Conservation (phyloP, 1,140 invertebrate genomes). For the Lerema accius region DNA sequence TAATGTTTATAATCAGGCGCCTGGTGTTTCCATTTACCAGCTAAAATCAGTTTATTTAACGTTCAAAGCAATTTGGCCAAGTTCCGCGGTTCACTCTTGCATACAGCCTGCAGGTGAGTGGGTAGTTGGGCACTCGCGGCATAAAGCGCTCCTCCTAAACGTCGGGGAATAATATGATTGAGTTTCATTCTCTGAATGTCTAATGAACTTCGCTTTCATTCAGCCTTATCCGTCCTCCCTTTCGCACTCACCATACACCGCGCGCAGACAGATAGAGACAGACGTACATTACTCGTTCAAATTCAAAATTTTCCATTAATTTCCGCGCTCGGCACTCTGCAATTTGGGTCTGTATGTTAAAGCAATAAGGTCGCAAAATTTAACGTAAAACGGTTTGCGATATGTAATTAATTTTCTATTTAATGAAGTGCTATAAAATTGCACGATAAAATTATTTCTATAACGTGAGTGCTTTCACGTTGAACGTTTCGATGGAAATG, state of each 20-base stretch:
- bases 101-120: constrained; percentile 3
- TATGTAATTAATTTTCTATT: constrained; percentile 47
- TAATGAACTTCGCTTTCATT: constrained; percentile 61
- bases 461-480: constrained; percentile 17
- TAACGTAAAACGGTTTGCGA: constrained; percentile 12
- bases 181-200: constrained; percentile 67
- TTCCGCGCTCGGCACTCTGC: not conserved
- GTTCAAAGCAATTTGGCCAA: constrained; percentile 3
- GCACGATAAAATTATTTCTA: constrained; percentile 23
- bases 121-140: constrained; percentile 25
- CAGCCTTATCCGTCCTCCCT: constrained; percentile 36
- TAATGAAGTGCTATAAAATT: constrained; percentile 38
- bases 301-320: constrained; percentile 31
- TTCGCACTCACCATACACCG: constrained; percentile 21
- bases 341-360: constrained; percentile 14
- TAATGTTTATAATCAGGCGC: too few species aligned
- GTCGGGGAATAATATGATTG: constrained; percentile 60
- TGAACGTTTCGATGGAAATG: constrained; percentile 13
- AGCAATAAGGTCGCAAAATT: constrained; percentile 24
- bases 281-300: constrained; percentile 19
- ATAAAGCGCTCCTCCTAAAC: constrained; percentile 52
- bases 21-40: not conserved
- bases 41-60: constrained; percentile 7
- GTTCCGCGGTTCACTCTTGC: constrained; percentile 6
- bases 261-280: constrained; percentile 36